Conservation (phyloP, 2,888 invertebrate species). For the Panopea generosa region DNA sequence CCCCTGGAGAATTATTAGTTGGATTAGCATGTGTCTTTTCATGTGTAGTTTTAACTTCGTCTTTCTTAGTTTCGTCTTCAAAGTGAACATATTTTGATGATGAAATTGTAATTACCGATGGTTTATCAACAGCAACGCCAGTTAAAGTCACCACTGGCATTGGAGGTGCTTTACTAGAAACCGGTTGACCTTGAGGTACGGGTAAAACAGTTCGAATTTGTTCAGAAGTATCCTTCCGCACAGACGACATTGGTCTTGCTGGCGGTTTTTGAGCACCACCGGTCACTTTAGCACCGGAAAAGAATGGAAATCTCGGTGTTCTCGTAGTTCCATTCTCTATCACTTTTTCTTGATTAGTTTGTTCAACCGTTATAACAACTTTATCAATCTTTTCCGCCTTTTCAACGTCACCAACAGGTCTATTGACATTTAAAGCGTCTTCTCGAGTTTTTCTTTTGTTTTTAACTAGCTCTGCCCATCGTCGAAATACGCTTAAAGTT, state of each 20-base stretch:
- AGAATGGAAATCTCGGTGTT: slow-evolving; percentile 25
- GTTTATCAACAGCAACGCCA: slow-evolving; percentile 17
- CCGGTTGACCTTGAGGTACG: slow-evolving; percentile 30
- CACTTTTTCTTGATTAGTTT: background rate
- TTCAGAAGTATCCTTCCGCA: background rate
- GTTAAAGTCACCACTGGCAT: slow-evolving; percentile 25
- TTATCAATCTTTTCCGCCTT: background rate
- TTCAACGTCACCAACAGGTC: background rate
- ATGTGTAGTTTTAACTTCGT: no score
- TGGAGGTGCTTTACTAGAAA: slow-evolving; percentile 36
- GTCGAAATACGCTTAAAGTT: slow-evolving; percentile 18
- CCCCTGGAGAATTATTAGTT: no score
- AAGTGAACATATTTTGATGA: slow-evolving; percentile 40
- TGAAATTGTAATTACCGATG: slow-evolving; percentile 18
- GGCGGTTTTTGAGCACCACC: slow-evolving; percentile 1
- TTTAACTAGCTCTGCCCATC: slow-evolving; percentile 32
- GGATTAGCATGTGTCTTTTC: no score
- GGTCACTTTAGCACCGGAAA: slow-evolving; percentile 17
- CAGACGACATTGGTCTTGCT: background rate
- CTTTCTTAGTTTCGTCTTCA: slow-evolving; percentile 10
- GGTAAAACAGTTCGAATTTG: background rate
- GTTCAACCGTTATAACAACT: slow-evolving; percentile 15
- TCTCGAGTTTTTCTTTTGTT: slow-evolving; percentile 20
- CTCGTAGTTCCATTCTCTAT: background rate
- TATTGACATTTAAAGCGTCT: slow-evolving; percentile 8